Percentiles rank a stretch among this genome's conserved stretches.
These are phyloP conservation scores for Agriopis leucophaearia DNA, from an alignment of 2,888 invertebrate genomes.

Conservation along the genomic window DNA sequence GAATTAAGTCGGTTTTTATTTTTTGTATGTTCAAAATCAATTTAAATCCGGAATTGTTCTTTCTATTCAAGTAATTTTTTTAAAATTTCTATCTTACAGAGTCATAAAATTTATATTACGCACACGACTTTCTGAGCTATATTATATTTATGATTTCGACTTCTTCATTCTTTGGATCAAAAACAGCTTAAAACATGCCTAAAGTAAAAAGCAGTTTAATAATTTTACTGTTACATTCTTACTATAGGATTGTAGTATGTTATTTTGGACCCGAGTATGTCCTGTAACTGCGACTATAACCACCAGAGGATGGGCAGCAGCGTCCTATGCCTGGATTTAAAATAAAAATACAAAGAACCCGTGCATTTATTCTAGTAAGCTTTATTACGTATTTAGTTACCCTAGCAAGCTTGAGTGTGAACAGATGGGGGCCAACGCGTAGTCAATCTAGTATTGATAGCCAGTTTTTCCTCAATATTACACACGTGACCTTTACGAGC, in stretches of 20 bases:
- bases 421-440: slow-evolving; percentile 1
- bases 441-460: slow-evolving; percentile 9
- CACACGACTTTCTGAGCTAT: too few relatives aligned
- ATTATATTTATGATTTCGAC: neutral
- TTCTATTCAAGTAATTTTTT: too few relatives aligned
- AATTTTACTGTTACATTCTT: slow-evolving; percentile 12
- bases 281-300: too few relatives aligned
- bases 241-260: slow-evolving; percentile 14
- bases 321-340: too few relatives aligned
- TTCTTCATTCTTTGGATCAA: neutral
- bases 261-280: too few relatives aligned
- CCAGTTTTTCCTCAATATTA: slow-evolving; percentile 6
- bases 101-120: too few relatives aligned
- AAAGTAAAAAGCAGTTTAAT: neutral
- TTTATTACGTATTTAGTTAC: slow-evolving; percentile 3
- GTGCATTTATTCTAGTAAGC: slow-evolving; percentile 7
- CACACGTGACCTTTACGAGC: slow-evolving; percentile 11
- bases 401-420: slow-evolving; percentile 2
- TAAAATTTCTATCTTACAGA: too few relatives aligned
- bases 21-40: too few relatives aligned
- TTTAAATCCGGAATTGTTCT: too few relatives aligned
- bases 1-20: too few relatives aligned
- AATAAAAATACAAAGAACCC: slow-evolving; percentile 22
- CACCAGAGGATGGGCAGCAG: too few relatives aligned
- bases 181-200: neutral